Percentiles rank a stretch among this genome's conserved stretches.
phyloP scores from a whole-genome alignment of 2,797 vertebrate genomes.

The Rhynchonycteris naso region DNA sequence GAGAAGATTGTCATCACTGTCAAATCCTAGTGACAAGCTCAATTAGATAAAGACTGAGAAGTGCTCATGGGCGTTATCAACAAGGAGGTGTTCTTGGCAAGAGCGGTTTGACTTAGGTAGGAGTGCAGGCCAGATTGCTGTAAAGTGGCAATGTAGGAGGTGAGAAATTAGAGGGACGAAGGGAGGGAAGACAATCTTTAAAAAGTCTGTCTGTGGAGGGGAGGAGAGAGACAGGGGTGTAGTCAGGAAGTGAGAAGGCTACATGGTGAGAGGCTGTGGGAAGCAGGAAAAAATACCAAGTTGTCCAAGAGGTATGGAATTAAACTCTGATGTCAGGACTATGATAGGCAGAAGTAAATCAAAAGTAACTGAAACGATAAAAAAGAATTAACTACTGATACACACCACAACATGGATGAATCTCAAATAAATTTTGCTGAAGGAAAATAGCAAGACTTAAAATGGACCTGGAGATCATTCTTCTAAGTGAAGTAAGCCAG shows the following conservation, averaged over 20 bases:
- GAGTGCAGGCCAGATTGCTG: slow-evolving; percentile 58
- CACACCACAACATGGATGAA: background rate
- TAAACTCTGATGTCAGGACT: background rate
- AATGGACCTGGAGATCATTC: too few species aligned
- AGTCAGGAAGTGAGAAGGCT: background rate
- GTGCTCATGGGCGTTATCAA: background rate
- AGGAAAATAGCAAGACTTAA: background rate
- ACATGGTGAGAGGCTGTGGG: background rate
- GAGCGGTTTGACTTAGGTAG: background rate
- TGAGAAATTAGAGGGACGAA: slow-evolving; percentile 54
- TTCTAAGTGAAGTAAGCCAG: too few species aligned
- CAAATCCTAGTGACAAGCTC: background rate
- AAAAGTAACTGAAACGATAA: background rate
- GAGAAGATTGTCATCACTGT: background rate
- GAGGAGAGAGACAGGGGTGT: slow-evolving; percentile 18
- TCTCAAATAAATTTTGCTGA: background rate
- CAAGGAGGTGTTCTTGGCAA: slow-evolving; percentile 64
- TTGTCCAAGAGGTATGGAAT: background rate
- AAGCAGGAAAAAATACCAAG: background rate
- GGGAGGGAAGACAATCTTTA: slow-evolving; percentile 2
- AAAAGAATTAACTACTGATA: background rate
- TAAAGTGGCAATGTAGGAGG: slow-evolving; percentile 57
- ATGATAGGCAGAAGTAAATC: background rate
- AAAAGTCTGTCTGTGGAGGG: slow-evolving; percentile 16
- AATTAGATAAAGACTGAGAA: background rate